Base-by-base conservation (phyloP, 2,888 invertebrate genomes). In the Trachelus iudaicus region DNA sequence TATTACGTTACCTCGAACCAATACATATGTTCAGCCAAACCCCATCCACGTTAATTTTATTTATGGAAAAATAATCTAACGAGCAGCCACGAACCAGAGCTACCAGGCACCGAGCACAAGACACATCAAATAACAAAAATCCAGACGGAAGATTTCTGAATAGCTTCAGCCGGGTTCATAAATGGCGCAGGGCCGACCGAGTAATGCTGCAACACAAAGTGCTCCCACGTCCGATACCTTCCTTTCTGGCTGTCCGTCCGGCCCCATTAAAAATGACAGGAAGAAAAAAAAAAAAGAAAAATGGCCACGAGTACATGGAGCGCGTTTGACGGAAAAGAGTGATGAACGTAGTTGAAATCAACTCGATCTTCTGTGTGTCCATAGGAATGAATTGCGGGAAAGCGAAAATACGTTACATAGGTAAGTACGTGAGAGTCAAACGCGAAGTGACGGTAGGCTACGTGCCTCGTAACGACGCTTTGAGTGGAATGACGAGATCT, bases 401-500 rank as follows among this genome's bases (percentile, higher is more conserved):
- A 56, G 23, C 15, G 56, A 23, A 9, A 56, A 56, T 23, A 56
- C 23, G 23, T 9, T 40, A 56, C 37, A 1, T 13, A 37, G 4
- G 15, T 40, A 37, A 4, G 15, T 40, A 23, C 23, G 6, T 9
- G 6, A 40, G 15, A 23, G 9, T 56, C 23, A 23, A 23, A 56
- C 23, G 0, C 56, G 9, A 56, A 56, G 9, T 23, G 56, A 9
- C 56, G 56, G 23, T 23, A 56, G 56, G 56, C 56, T 56, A 56
- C 56, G 56, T 56, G 56, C 23, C 56, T 23, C 56, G 56, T 23
- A 56, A 56, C 56, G 78, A 76, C 79, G 78, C 80, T 79, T 77
- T 73, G 76, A 74, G 76, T 82, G 84, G 80, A 83, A 76, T 89
- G 87, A 89, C 86, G 85, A 83, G 85, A 86, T 80, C 80, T 79